Evolutionary conservation across 2,888 invertebrate genomes (phyloP).

Genomic region (Mechanitis messenoides): DNA sequence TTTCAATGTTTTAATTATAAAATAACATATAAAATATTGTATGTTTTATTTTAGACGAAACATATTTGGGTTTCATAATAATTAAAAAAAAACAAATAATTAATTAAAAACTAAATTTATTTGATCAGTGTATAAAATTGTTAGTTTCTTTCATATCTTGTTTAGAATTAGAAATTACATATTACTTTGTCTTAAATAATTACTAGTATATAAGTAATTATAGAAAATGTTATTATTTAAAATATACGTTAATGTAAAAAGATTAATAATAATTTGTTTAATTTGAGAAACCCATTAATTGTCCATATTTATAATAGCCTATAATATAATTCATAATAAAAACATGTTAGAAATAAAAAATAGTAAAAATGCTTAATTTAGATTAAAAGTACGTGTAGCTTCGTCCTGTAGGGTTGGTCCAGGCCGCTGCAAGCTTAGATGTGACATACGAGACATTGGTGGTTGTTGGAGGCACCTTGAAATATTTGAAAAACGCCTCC

Average conservation of each 20-base stretch:
- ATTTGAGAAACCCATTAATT: too few relatives aligned
- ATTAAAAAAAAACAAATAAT: not conserved
- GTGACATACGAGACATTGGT: conserved; percentile 17
- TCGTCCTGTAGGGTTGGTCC: conserved; percentile 6
- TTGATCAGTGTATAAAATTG: conserved; percentile 5
- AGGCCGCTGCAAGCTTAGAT: conserved; percentile 16
- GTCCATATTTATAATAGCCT: too few relatives aligned
- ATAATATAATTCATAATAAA: too few relatives aligned
- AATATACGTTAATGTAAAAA: too few relatives aligned
- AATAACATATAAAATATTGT: too few relatives aligned
- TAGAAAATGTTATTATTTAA: too few relatives aligned
- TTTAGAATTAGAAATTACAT: not conserved
- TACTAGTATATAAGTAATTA: too few relatives aligned
- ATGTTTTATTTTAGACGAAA: too few relatives aligned
- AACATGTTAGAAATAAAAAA: too few relatives aligned
- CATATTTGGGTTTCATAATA: not conserved
- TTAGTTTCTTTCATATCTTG: not conserved
- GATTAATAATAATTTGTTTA: too few relatives aligned
- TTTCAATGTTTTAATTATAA: too few relatives aligned
- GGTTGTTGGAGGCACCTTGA: conserved; percentile 22
- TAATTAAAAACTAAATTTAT: not conserved
- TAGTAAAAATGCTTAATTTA: not conserved
- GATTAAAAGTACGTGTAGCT: conserved; percentile 15
- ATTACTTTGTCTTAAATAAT: not conserved
- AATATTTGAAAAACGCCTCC: conserved; percentile 30